Evolutionary conservation across 2,797 vertebrate species (phyloP), one percentile per base, ranked within the genome.

Genomic region (Spinus pinus): DNA sequence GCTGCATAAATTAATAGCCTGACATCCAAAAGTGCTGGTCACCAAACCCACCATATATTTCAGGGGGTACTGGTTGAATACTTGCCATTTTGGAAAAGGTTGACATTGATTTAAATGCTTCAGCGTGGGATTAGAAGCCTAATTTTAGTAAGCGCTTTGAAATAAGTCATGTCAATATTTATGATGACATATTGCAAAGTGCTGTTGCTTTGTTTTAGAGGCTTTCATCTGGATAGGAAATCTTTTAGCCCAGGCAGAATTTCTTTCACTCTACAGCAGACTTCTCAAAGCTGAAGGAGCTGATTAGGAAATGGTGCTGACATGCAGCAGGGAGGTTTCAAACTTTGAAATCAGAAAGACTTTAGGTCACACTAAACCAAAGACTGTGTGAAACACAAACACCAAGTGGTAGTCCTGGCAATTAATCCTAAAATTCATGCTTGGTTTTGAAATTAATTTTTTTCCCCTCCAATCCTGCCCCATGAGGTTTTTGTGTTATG

Each of bases 101-200:
- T 88, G 88, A 65, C 54, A 7, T 57, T 89, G 92, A 95, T 94
- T 94, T 93, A 95, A 88, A 57, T 42, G 58, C 56, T 88, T 84
- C 74, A 82, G 20, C 1, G 1, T 75, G 86, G 86, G 90, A 93
- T 97, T 94, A 96, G 88, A 60, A 86, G 33, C 39, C 81, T 97
- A 94, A 94, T 93, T 96, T 95, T 93, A 90, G 88, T 80, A 90
- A 91, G 61, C 17, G 2, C 49, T 95, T 93, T 44, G 14, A 87
- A 83, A 86, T 96, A 95, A 94, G 81, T 90, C 58, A 88, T 22
- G 64, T 75, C 54, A 56, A 60, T 83, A 69, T 94, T 96, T 95
- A 90, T 53, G 72, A 39, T 84, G 77, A 88, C 82, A 18, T 73
- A 93, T 66, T 72, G 56, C 28, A 81, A 93, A 94, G 25, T 42